A percentile compares a stretch with the other conserved stretches of the same genome.
Conservation (phyloP, 2,797 vertebrate species). For the Centroberyx gerrardi region DNA sequence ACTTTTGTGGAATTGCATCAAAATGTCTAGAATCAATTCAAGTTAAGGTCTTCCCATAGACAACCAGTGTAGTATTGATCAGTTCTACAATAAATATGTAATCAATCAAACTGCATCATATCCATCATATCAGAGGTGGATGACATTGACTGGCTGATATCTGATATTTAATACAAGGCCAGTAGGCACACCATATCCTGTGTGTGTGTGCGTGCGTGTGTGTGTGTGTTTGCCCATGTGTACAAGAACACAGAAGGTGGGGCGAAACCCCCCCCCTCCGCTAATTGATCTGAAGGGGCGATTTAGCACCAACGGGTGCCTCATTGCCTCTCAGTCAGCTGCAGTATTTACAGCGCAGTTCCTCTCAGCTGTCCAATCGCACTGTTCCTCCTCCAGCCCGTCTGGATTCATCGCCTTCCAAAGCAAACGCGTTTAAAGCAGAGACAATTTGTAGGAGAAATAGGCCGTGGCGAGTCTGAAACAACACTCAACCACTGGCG, state of each 20-base stretch:
- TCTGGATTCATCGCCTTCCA: slow-evolving; percentile 29
- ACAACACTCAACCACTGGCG: slow-evolving; percentile 12
- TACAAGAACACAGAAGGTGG: slow-evolving; percentile 4
- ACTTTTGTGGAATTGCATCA: too few relatives aligned
- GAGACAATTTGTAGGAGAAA: slow-evolving; percentile 46
- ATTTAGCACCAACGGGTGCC: slow-evolving; percentile 28
- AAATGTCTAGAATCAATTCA: too few relatives aligned
- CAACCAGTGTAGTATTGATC: too few relatives aligned
- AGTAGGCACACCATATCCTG: not conserved
- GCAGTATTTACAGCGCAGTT: slow-evolving; percentile 11
- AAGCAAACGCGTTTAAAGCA: slow-evolving; percentile 46
- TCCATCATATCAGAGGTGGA: too few relatives aligned
- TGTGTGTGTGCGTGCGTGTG: too few relatives aligned
- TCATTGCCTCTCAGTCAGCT: slow-evolving; percentile 37
- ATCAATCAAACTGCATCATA: too few relatives aligned
- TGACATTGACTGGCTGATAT: too few relatives aligned
- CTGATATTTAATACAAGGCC: not conserved
- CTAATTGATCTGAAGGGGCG: slow-evolving; percentile 48
- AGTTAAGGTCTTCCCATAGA: too few relatives aligned
- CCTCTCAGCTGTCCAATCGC: slow-evolving; percentile 29
- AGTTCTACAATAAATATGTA: too few relatives aligned
- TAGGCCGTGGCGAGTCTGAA: slow-evolving; percentile 30
- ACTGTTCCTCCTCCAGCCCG: not conserved
- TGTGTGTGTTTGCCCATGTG: not conserved
- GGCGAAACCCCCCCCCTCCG: slow-evolving; percentile 8